Base-by-base conservation (phyloP, 2,888 invertebrate species). In the Sicus ferrugineus region DNA sequence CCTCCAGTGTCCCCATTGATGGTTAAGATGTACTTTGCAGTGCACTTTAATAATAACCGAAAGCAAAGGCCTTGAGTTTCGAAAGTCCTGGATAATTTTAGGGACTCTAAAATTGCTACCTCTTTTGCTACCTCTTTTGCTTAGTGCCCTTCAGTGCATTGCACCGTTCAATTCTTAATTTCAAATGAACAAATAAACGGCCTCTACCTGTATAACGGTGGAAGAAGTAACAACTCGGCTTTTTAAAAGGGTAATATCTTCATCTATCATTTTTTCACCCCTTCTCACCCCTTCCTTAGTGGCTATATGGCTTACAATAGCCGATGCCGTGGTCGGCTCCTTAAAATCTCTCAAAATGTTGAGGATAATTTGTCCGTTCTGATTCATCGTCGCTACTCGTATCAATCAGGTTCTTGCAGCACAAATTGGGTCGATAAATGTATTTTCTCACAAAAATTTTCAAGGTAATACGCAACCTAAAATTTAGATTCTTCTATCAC, bases 11-110 rank as follows among this genome's bases (percentile, higher is more conserved):
- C 61, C 11, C 34, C 61, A 38, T 61, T 61, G 19, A 61, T 38
- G 19, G 61, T 61, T 69, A 73, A 70, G 62, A 71, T 74, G 70
- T 71, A 72, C 26, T 71, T 73, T 48, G 70, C 70, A 67, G 62
- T 72, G 63, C 52, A 63, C 68, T 64, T 74, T 28, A 74, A 69
- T 62, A 69, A 65, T 38, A 72, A 68, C 52, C 67, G 50, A 59
- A 72, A 69, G 67, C 59, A 65, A 1, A 65, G 52, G n/a, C 67
- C 67, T 16, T 67, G 67, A 14, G 67, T 67, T 67, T 67, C 67
- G 3, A 46, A 67, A 6, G 50, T 7, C 9, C 48, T 67, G 1
- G 59, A 66, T 2, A 16, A 46, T 52, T 56, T 56, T 6, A 66
- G 28, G 3, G 66, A n/a, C 7, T 66, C n/a, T 3, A 66, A n/a